Evolutionary conservation across 1,140 invertebrate species (phyloP), one percentile per base, ranked within the genome.

Genomic region (Drosophila nigrodunni): DNA sequence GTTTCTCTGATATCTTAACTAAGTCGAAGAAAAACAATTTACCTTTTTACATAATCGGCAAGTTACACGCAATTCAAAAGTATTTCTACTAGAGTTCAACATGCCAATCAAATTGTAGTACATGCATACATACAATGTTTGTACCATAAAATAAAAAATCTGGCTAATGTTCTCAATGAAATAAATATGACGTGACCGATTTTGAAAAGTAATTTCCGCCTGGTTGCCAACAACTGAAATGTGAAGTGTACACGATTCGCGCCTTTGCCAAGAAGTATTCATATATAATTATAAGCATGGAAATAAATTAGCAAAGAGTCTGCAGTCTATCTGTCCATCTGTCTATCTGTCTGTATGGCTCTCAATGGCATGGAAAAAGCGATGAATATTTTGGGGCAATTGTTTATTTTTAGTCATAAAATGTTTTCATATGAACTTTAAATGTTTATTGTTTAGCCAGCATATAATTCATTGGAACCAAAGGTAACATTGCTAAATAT

Each of bases 401-500:
- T 88, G 82, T 88, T 88, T 87, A 87, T 88, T 88, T 88, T 87
- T 77, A 82, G 73, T 80, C 77, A 80, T 87, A 74, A 80, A 87
- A 74, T 88, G 68, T 80, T 87, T 82, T 78, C 83, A 82, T 72
- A 69, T 79, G 54, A 87, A 74, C 72, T 70, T 47, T 67, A 57
- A 68, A 68, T 88, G 83, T 83, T 88, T 83, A 77, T 77, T 80
- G 54, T 57, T 30, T 30, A 58, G 66, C 52, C 41, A 64, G 52
- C 35, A 52, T 25, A 71, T 46, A 49, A 57, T 50, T 70, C 52
- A 21, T 57, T 61, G 41, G 15, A 54, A 57, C 37, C 43, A 77
- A 64, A 70, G 39, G 47, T n/a, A 65, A n/a, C 34, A 65, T 21
- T 41, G 66, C 46, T 11, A 67, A 49, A 64, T 77, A 73, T 73